Evolutionary conservation across 64 coral and sea anemone genomes (phyloP).

Genomic region (Montipora efflorescens): DNA sequence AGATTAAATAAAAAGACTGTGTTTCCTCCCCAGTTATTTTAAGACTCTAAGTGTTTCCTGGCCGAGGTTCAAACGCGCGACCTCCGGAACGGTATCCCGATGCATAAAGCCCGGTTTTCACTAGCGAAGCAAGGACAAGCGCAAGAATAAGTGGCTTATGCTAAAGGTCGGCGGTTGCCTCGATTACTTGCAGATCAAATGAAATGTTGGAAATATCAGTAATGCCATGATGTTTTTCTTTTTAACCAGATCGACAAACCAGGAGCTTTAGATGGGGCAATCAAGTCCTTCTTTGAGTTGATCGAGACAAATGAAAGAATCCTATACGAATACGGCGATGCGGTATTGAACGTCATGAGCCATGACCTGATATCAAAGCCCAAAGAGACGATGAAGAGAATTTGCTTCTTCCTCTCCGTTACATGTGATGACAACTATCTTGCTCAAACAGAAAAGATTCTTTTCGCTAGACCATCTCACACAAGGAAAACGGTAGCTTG

Average conservation of each 20-base stretch:
- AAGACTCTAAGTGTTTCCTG: too few relatives aligned
- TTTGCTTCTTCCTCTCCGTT: conserved; percentile 52
- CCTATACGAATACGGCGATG: not conserved
- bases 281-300: conserved; percentile 35
- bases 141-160: too few relatives aligned
- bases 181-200: too few relatives aligned
- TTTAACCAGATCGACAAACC: conserved; percentile 26
- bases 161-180: too few relatives aligned
- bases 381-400: conserved; percentile 28
- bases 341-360: conserved; percentile 30
- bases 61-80: too few relatives aligned
- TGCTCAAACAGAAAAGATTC: conserved; percentile 43
- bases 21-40: too few relatives aligned
- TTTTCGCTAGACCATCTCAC: conserved; percentile 37
- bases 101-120: too few relatives aligned
- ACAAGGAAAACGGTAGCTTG: conserved; percentile 62
- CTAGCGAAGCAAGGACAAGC: too few relatives aligned
- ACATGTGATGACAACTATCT: conserved; percentile 42
- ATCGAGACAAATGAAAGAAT: conserved; percentile 35
- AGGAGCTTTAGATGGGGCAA: not conserved
- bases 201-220: too few relatives aligned
- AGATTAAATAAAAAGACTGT: too few relatives aligned
- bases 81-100: too few relatives aligned
- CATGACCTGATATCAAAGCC: conserved; percentile 58
- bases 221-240: not conserved